Conservation (phyloP, 2,888 invertebrate genomes). For the Drosophila tanythrix region DNA sequence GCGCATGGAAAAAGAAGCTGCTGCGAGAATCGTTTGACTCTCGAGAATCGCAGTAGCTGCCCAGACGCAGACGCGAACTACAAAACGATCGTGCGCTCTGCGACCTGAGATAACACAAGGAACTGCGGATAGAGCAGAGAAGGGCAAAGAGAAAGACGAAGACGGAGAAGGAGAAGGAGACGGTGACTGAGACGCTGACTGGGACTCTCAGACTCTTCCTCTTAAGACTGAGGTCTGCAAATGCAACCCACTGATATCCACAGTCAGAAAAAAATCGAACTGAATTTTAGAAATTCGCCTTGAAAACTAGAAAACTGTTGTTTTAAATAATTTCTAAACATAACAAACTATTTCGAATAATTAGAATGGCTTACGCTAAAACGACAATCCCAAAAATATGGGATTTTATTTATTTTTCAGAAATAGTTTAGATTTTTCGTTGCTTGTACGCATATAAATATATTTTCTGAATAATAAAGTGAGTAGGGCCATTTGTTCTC, state of each 20-base stretch:
- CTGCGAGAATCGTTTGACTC: conserved; percentile 25
- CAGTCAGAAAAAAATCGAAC: neutral
- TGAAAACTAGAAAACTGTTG: neutral
- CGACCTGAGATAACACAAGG: conserved; percentile 59
- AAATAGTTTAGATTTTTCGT: neutral
- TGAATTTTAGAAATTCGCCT: neutral
- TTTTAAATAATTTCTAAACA: neutral
- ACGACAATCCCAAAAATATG: neutral
- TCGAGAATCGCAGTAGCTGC: conserved; percentile 74
- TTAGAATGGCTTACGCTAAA: no score
- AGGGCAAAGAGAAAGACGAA: neutral
- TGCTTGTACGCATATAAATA: neutral
- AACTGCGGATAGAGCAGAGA: conserved; percentile 1
- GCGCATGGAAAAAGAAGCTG: conserved; percentile 1
- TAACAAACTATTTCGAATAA: neutral
- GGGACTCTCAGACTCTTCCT: conserved; percentile 1
- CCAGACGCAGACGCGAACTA: conserved; percentile 62
- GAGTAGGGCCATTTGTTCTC: neutral
- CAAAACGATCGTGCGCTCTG: conserved; percentile 69
- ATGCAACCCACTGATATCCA: conserved; percentile 1
- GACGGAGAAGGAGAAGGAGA: neutral
- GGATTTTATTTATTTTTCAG: neutral
- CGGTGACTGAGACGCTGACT: neutral
- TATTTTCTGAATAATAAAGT: neutral
- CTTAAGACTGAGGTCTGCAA: neutral